Evolutionary conservation across 1,140 invertebrate species (phyloP).

Genomic region (Idris sp.): DNA sequence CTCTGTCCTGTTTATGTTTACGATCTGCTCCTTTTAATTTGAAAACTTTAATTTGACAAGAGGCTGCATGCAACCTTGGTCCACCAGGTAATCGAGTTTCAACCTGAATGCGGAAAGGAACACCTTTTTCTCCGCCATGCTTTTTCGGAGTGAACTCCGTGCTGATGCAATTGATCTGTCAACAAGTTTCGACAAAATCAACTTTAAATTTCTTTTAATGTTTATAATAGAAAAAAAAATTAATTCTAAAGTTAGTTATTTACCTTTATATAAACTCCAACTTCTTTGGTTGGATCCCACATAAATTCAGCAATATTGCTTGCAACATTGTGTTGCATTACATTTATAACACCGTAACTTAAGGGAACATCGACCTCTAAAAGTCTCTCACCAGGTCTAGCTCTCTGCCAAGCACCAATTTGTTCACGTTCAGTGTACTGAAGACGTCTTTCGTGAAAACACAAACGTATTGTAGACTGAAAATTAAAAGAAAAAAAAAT

Average conservation of each 20-base stretch:
- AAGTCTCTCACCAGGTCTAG: slow-evolving; percentile 92
- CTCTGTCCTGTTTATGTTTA: slow-evolving; percentile 97
- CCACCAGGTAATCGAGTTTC: slow-evolving; percentile 82
- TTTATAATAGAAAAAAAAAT: no score
- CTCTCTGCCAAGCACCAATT: slow-evolving; percentile 92
- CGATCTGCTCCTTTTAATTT: slow-evolving; percentile 97
- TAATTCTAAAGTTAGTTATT: slow-evolving; percentile 6
- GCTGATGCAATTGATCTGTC: slow-evolving; percentile 95
- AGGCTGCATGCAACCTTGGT: slow-evolving; percentile 89
- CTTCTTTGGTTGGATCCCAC: slow-evolving; percentile 98
- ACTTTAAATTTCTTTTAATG: slow-evolving; percentile 14
- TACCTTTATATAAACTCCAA: slow-evolving; percentile 95
- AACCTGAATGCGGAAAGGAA: slow-evolving; percentile 96
- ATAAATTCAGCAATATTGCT: slow-evolving; percentile 91
- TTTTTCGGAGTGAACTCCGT: slow-evolving; percentile 99
- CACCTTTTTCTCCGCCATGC: slow-evolving; percentile 98
- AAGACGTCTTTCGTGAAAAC: slow-evolving; percentile 96
- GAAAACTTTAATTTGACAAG: slow-evolving; percentile 96
- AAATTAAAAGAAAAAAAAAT: slow-evolving; percentile 70
- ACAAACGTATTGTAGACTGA: slow-evolving; percentile 92
- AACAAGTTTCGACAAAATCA: slow-evolving; percentile 8
- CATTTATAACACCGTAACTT: slow-evolving; percentile 93
- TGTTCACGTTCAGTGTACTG: slow-evolving; percentile 97
- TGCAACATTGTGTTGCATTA: slow-evolving; percentile 84
- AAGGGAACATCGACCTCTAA: slow-evolving; percentile 95